Percentiles rank a stretch among this genome's conserved stretches.
Conservation (phyloP, 2,888 invertebrate genomes). For the Zygaena filipendulae region DNA sequence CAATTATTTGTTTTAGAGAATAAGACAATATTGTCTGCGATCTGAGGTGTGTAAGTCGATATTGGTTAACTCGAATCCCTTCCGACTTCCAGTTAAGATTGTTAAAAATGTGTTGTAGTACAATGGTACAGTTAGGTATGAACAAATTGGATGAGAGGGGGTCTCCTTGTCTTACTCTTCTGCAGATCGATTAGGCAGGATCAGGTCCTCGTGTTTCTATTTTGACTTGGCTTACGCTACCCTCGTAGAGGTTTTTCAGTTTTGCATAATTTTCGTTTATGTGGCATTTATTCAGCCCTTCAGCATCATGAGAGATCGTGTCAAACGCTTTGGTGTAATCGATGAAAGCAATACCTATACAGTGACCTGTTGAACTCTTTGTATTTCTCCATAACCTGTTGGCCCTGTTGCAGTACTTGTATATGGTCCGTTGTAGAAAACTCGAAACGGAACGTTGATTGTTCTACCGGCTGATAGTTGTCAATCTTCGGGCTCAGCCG, state of each 20-base stretch:
- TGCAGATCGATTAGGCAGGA: too few species aligned
- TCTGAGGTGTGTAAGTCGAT: constrained; percentile 4
- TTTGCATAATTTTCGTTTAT: constrained; percentile 3
- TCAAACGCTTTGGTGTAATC: constrained; percentile 8
- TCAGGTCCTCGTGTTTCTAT: background rate
- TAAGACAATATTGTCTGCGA: constrained; percentile 5
- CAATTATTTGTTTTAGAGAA: constrained; percentile 1
- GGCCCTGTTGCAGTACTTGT: constrained; percentile 6
- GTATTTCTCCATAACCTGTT: constrained; percentile 5
- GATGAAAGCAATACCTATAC: too few species aligned
- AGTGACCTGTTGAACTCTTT: constrained; percentile 4
- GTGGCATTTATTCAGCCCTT: constrained; percentile 6
- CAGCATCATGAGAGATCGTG: constrained; percentile 5
- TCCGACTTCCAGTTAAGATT: constrained; percentile 3
- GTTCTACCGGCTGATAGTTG: constrained; percentile 5
- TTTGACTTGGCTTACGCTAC: too few species aligned
- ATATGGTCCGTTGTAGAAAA: constrained; percentile 7
- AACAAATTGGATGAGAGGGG: too few species aligned
- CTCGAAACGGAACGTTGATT: constrained; percentile 4
- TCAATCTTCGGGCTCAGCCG: constrained; percentile 3
- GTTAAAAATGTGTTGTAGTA: constrained; percentile 1
- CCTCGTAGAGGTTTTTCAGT: too few species aligned
- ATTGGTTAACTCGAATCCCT: constrained; percentile 1
- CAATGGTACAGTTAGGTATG: too few species aligned
- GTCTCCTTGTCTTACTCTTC: constrained; percentile 3